Percentiles rank a stretch among this genome's conserved stretches.
Conservation (phyloP, 1,140 invertebrate species). For the Caerostris darwini region DNA sequence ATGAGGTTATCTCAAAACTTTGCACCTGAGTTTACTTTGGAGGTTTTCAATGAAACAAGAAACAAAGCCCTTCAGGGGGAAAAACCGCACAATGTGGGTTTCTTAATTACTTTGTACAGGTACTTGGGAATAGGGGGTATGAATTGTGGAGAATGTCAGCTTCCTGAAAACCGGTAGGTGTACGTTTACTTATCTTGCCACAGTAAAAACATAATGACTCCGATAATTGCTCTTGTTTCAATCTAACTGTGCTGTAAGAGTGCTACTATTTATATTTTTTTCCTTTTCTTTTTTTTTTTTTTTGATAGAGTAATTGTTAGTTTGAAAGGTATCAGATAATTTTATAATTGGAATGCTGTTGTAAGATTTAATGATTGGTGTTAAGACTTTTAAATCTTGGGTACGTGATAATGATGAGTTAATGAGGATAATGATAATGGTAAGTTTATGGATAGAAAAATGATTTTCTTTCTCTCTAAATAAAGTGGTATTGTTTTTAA, state of each 20-base stretch:
- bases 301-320: too few relatives aligned
- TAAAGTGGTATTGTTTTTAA: too few relatives aligned
- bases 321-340: too few relatives aligned
- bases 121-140: slow-evolving; percentile 5
- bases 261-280: not conserved
- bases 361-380: too few relatives aligned
- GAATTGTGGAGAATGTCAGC: not conserved
- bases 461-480: too few relatives aligned
- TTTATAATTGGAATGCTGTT: too few relatives aligned
- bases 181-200: slow-evolving; percentile 1
- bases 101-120: slow-evolving; percentile 49
- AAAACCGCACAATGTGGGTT: slow-evolving; percentile 49
- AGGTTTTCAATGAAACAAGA: slow-evolving; percentile 11
- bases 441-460: too few relatives aligned
- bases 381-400: too few relatives aligned
- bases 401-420: too few relatives aligned
- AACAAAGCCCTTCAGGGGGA: slow-evolving; percentile 25
- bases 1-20: slow-evolving; percentile 18
- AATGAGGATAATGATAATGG: too few relatives aligned
- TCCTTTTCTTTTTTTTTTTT: too few relatives aligned
- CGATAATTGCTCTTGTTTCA: slow-evolving; percentile 26
- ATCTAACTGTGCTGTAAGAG: not conserved
- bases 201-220: slow-evolving; percentile 2
- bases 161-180: not conserved
- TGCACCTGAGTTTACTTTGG: slow-evolving; percentile 65